Evolutionary conservation across 2,113 vertebrate genomes (phyloP), one percentile per base, ranked within the genome.

Genomic region (Shinisaurus crocodilurus): DNA sequence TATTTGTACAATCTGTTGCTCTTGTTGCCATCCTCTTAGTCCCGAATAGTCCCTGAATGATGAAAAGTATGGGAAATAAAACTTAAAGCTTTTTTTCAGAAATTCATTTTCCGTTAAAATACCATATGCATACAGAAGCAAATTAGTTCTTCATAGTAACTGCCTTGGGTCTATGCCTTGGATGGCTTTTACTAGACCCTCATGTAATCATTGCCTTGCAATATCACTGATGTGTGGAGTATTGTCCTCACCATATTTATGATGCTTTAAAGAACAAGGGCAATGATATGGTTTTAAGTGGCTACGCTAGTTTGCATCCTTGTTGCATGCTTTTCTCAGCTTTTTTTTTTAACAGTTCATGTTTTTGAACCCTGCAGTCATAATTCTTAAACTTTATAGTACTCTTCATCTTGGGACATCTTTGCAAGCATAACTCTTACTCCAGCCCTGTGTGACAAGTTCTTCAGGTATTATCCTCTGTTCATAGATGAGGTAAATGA

Each of bases 301-400:
- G 6, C n/a, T 89, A 65, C 34, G 65, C 67, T 20, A 45, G 0
- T 54, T 27, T 65, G 6, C 79, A 50, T 89, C 2, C 18, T 16
- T 76, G 80, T 79, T 83, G 86, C 54, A n/a, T 0, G 1, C 40
- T 65, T 88, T 83, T 77, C 57, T 50, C 57, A 40, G 25, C 67
- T 3, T 63, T 63, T 81, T 89, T 74, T 74, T 85, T 83, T 91
- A 70, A 87, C 5, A 40, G 57, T 82, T 92, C 45, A 85, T 1
- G 63, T 77, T 85, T 91, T 83, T 88, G 80, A 91, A 85, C 82
- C 89, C 87, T 89, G 82, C 88, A 89, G 18, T 67, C 76, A 86
- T 90, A 57, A 43, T 90, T 81, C 75, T 93, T 88, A 90, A 77
- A 86, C 82, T 63, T 45, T 87, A 65, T 86, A 89, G 77, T 32